Conservation (phyloP, 2,888 invertebrate genomes). For the Drymonia ruficornis region DNA sequence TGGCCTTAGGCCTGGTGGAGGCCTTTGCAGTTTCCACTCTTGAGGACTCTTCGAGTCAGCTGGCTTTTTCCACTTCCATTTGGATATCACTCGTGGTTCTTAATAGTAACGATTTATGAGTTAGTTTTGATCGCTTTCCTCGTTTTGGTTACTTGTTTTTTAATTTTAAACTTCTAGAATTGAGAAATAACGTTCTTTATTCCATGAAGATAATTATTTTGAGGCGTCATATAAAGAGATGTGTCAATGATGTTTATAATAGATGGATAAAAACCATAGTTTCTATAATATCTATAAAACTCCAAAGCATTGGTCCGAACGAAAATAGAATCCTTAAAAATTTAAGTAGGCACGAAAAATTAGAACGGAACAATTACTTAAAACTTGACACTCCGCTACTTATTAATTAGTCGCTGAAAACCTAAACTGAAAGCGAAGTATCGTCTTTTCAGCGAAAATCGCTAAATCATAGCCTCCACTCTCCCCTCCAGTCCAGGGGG, state of each 20-base stretch:
- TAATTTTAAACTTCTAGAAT: neutral
- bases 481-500: constrained; percentile 40
- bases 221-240: neutral
- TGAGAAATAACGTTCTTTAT: neutral
- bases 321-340: neutral
- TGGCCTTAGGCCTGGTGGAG: constrained; percentile 54
- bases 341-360: constrained; percentile 5
- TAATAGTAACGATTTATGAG: constrained; percentile 48
- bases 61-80: constrained; percentile 78
- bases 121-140: constrained; percentile 45
- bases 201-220: neutral
- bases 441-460: constrained; percentile 34
- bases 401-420: constrained; percentile 68
- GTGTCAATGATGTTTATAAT: neutral
- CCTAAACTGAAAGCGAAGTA: constrained; percentile 42
- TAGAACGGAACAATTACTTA: constrained; percentile 24
- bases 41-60: constrained; percentile 69
- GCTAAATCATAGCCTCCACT: constrained; percentile 43
- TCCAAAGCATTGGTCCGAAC: neutral
- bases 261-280: too few species aligned
- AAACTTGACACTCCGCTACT: constrained; percentile 53
- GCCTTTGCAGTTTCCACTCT: constrained; percentile 81
- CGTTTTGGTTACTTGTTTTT: constrained; percentile 15
- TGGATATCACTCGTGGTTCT: constrained; percentile 80
- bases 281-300: neutral